A percentile compares a stretch with the other conserved stretches of the same genome.
phyloP scores from a whole-genome alignment of 2,113 vertebrate genomes.

The Balaenoptera acutorostrata region DNA sequence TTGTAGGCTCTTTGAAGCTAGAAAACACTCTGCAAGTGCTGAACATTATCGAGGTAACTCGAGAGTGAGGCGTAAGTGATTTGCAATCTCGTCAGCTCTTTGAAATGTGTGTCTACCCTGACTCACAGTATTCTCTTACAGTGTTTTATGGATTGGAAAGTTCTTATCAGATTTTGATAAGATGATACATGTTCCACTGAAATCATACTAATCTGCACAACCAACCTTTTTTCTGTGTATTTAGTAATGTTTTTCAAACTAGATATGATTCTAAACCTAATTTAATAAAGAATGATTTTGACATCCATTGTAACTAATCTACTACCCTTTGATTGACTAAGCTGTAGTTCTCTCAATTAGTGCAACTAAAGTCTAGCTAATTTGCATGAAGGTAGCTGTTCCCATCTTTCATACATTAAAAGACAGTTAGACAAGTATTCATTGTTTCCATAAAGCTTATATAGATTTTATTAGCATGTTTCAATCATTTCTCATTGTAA shows the following conservation, averaged over 20 bases:
- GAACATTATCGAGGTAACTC: slow-evolving; percentile 14
- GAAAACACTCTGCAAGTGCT: slow-evolving; percentile 55
- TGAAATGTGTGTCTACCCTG: slow-evolving; percentile 53
- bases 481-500: not conserved
- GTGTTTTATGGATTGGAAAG: slow-evolving; percentile 48
- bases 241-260: slow-evolving; percentile 15
- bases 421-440: not conserved
- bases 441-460: not conserved
- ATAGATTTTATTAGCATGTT: not conserved
- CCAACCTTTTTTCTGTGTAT: not conserved
- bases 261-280: not conserved
- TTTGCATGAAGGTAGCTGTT: not conserved
- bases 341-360: slow-evolving; percentile 26
- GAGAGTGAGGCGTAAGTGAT: slow-evolving; percentile 46
- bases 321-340: slow-evolving; percentile 28
- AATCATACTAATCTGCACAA: slow-evolving; percentile 24
- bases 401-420: not conserved
- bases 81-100: slow-evolving; percentile 60
- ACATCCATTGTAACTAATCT: not conserved
- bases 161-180: slow-evolving; percentile 46
- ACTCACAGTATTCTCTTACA: slow-evolving; percentile 52
- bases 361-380: not conserved
- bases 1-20: slow-evolving; percentile 59
- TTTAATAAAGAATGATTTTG: slow-evolving; percentile 36
- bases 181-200: slow-evolving; percentile 25